Base-by-base conservation (phyloP, 2,888 invertebrate species). In the Stenolophus ochropezus region DNA sequence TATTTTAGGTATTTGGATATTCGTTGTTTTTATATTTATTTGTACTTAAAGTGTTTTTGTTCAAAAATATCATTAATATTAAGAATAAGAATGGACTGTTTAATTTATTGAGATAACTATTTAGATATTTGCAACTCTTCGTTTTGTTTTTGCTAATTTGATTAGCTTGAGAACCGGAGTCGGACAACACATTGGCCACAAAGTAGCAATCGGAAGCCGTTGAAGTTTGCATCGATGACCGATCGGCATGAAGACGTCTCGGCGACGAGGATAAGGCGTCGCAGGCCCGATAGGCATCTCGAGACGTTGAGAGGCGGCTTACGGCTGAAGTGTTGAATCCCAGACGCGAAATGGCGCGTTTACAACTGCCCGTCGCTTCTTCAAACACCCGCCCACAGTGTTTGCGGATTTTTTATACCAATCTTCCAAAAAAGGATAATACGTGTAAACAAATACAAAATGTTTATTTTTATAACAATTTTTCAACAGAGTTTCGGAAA, bases 201-300 rank as follows among this genome's bases (percentile, higher is more conserved):
- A 56, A 20, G 56, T 21, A 21, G 20, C 56, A 56, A 56, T 56
- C 8, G 18, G 18, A 56, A 18, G 14, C 18, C 21, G 8, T 56
- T 6, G 21, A 20, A 8, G 20, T 56, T 56, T 33, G 65, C 65
- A 69, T 33, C 65, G 65, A 69, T 69, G 33, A 33, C 61, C 49
- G 74, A 74, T 74, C 53, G 27, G 14, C 74, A 23, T 23, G 23
- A 25, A 74, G 16, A 16, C 49, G 20, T 14, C 27, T 49, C n/a
- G 16, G 51, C 51, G 74, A 33, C 65, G 33, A 16, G 61, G 61
- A 61, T 61, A 61, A 61, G n/a, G 33, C 65, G 65, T 69, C 65
- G 42, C 11, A 69, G 33, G 33, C n/a, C 27, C 27, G 65, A 27
- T 33, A 42, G 65, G 33, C 65, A 69, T 69, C 33, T 27, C 18